These are phyloP conservation scores for Meriones unguiculatus DNA, from an alignment of 2,113 vertebrate genomes.

Conservation along the genomic window DNA sequence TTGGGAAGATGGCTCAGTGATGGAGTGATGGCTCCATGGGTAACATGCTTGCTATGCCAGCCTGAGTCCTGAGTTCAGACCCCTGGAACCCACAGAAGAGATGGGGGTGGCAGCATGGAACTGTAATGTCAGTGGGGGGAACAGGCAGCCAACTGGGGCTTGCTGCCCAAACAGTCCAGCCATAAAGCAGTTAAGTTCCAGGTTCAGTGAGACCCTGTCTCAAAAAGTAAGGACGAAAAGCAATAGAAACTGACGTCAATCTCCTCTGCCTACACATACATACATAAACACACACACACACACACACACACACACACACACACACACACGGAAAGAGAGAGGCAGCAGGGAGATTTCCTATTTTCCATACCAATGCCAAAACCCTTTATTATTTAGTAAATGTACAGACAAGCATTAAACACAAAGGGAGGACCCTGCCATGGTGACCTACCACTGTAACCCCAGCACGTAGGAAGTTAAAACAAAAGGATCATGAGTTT, in stretches of 20 bases:
- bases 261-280: neutral
- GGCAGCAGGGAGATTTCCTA: neutral
- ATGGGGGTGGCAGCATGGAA: neutral
- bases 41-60: neutral
- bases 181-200: neutral
- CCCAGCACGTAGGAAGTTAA: neutral
- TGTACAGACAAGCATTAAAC: neutral
- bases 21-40: neutral
- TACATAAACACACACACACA: neutral
- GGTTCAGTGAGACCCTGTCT: neutral
- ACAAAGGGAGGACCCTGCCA: neutral
- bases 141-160: neutral
- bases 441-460: neutral
- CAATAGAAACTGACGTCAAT: neutral
- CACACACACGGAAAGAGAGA: neutral
- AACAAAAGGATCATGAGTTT: neutral
- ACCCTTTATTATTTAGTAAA: constrained; percentile 15
- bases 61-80: neutral
- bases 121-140: too few relatives aligned
- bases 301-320: neutral
- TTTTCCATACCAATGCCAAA: neutral
- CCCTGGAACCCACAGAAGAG: neutral
- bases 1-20: neutral
- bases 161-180: neutral
- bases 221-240: neutral